Conservation (phyloP, 2,888 invertebrate species). For the Hedya salicella region DNA sequence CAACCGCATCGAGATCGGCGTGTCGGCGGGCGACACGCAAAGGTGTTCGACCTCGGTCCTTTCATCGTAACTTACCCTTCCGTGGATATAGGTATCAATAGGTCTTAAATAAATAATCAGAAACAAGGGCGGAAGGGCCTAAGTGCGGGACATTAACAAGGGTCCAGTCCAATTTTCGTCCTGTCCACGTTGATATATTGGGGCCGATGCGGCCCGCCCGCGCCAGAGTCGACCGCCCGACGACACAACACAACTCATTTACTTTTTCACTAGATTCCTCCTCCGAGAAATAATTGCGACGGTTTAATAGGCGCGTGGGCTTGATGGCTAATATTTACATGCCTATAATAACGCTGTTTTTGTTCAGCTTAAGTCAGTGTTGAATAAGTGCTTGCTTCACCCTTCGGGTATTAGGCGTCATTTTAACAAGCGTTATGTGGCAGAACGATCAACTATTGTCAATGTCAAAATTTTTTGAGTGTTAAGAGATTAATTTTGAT, state of each 20-base stretch:
- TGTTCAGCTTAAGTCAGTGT: background rate
- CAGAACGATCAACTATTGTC: too few relatives aligned
- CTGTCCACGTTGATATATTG: constrained; percentile 84
- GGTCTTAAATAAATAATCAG: constrained; percentile 82
- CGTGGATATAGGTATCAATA: constrained; percentile 67
- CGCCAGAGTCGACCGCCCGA: constrained; percentile 53
- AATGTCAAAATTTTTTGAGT: too few relatives aligned
- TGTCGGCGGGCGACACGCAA: constrained; percentile 18
- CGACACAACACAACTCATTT: constrained; percentile 75
- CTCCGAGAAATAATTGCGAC: constrained; percentile 39
- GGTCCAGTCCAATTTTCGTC: constrained; percentile 84
- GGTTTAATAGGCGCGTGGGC: constrained; percentile 18
- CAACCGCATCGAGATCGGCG: background rate
- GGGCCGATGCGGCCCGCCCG: constrained; percentile 63
- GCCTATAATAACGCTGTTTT: constrained; percentile 10
- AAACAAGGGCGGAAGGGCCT: constrained; percentile 76
- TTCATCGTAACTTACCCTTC: constrained; percentile 52
- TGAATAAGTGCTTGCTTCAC: too few relatives aligned
- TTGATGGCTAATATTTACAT: constrained; percentile 18
- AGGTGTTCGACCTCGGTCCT: constrained; percentile 26
- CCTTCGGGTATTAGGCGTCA: too few relatives aligned
- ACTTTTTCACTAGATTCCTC: constrained; percentile 61
- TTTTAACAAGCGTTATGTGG: too few relatives aligned
- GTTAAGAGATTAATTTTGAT: too few relatives aligned
- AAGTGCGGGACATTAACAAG: constrained; percentile 83